Conservation (phyloP, 2,888 invertebrate genomes). For the Heteropelma amictum region DNA sequence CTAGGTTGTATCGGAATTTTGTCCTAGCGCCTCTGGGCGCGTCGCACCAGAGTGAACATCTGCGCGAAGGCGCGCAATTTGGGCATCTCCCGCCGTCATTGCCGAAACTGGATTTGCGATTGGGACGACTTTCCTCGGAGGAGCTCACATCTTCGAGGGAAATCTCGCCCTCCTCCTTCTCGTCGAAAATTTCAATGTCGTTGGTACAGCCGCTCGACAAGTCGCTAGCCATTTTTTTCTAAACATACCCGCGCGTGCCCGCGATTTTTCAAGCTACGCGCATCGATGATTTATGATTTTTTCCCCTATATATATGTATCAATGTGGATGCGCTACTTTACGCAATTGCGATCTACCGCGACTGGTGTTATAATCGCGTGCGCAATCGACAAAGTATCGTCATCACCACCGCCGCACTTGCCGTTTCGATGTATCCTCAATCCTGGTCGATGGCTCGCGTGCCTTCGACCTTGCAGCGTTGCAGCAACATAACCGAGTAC, state of each 20-base stretch:
- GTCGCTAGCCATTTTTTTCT: constrained; percentile 72
- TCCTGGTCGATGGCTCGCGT: no score
- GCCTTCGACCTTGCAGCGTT: no score
- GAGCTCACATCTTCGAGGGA: constrained; percentile 76
- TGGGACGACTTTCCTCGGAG: constrained; percentile 72
- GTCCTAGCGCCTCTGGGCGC: constrained; percentile 8
- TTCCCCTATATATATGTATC: no score
- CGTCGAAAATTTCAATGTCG: constrained; percentile 67
- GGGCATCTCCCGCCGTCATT: constrained; percentile 60
- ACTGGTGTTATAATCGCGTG: no score
- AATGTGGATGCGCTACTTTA: no score
- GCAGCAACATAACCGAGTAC: no score
- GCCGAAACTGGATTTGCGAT: constrained; percentile 61
- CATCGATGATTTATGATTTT: no score
- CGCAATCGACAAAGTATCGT: no score
- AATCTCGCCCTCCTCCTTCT: constrained; percentile 75
- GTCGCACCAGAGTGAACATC: constrained; percentile 67
- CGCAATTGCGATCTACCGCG: no score
- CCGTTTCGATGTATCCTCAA: no score
- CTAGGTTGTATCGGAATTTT: constrained; percentile 8
- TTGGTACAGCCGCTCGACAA: constrained; percentile 72
- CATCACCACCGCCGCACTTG: no score
- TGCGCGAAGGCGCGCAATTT: constrained; percentile 63
- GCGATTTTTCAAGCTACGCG: no score
- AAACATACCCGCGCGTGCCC: constrained; percentile 62